phyloP scores from a whole-genome alignment of 2,888 invertebrate species.

The Iphiclides podalirius region DNA sequence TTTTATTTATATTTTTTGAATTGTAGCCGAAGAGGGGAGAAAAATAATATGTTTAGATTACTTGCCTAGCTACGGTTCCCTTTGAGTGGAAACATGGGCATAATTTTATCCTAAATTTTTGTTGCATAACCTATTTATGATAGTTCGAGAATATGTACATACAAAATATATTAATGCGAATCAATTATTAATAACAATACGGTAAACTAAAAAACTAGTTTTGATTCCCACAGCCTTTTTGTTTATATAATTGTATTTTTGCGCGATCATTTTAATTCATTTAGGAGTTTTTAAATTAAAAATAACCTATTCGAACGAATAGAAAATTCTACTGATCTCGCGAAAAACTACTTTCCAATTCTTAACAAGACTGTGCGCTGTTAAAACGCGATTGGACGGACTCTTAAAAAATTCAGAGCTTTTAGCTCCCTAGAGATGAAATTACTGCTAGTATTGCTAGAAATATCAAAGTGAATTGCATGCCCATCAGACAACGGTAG shows the following conservation, averaged over 20 bases:
- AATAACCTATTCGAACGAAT: too few relatives aligned
- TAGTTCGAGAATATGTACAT: too few relatives aligned
- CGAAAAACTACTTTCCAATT: not conserved
- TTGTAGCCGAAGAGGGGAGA: conserved; percentile 39
- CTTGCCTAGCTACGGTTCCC: conserved; percentile 51
- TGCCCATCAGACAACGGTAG: not conserved
- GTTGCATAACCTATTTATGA: not conserved
- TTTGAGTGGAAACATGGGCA: conserved; percentile 55
- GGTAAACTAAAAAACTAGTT: too few relatives aligned
- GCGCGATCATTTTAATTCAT: too few relatives aligned
- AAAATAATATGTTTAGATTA: conserved; percentile 63
- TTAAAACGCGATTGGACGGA: not conserved
- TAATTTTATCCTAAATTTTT: not conserved
- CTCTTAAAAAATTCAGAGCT: conserved; percentile 1
- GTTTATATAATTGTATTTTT: too few relatives aligned
- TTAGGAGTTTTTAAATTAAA: too few relatives aligned
- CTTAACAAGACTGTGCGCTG: not conserved
- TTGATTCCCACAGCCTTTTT: too few relatives aligned
- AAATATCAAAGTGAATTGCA: conserved; percentile 3
- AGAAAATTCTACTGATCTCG: not conserved
- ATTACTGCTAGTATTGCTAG: conserved; percentile 4
- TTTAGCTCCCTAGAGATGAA: not conserved
- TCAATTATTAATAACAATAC: too few relatives aligned
- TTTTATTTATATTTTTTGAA: conserved; percentile 48
- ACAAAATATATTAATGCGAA: too few relatives aligned